phyloP scores from a whole-genome alignment of 2,797 vertebrate species.

The Phrynocephalus vlangalii region DNA sequence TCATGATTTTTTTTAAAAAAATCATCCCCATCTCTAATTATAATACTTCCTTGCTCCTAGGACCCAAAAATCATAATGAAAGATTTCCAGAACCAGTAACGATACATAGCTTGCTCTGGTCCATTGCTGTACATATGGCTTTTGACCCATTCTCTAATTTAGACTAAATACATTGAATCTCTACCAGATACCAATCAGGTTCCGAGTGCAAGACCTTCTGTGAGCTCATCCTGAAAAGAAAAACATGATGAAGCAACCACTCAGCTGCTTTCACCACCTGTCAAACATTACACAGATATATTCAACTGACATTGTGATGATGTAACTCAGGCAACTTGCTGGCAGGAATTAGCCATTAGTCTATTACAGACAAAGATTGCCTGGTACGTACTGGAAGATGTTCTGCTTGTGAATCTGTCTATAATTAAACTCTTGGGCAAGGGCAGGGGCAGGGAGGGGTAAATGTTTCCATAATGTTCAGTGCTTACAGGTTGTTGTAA shows the following conservation, averaged over 20 bases:
- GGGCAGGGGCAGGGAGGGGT: too few relatives aligned
- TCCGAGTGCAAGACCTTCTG: not conserved
- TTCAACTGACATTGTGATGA: not conserved
- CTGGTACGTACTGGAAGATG: not conserved
- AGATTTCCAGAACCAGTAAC: not conserved
- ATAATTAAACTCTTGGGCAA: too few relatives aligned
- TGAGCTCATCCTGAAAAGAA: not conserved
- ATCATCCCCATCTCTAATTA: not conserved
- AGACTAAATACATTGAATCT: not conserved
- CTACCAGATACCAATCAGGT: not conserved
- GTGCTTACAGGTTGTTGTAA: conserved; percentile 13
- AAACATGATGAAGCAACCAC: not conserved
- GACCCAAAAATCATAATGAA: not conserved
- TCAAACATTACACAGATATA: not conserved
- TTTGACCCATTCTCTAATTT: not conserved
- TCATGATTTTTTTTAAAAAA: too few relatives aligned
- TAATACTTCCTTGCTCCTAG: not conserved
- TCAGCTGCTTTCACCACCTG: not conserved
- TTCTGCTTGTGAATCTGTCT: not conserved
- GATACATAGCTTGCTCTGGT: not conserved
- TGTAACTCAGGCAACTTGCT: not conserved
- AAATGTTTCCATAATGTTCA: not conserved
- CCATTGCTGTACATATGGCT: not conserved
- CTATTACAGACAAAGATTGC: not conserved
- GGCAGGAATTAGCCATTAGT: not conserved